phyloP scores from a whole-genome alignment of 2,113 vertebrate genomes.

The Menura novaehollandiae region DNA sequence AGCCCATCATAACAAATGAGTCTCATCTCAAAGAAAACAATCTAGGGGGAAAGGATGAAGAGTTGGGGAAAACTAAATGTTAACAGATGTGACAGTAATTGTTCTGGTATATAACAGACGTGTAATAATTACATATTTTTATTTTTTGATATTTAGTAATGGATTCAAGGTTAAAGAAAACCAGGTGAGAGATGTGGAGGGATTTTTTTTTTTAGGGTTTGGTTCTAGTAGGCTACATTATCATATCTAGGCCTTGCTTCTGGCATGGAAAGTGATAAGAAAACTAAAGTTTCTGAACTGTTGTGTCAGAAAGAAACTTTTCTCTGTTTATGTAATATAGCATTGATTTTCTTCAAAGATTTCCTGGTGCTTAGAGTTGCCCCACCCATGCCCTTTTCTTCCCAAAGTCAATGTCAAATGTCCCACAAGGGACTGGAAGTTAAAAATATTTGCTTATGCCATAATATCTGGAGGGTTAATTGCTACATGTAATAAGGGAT shows the following conservation, averaged over 20 bases:
- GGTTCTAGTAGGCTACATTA: neutral
- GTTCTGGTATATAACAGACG: neutral
- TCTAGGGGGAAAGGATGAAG: neutral
- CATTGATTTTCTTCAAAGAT: neutral
- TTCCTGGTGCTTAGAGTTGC: neutral
- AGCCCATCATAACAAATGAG: neutral
- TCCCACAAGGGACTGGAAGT: neutral
- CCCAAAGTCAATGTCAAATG: neutral
- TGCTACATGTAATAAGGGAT: neutral
- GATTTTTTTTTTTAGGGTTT: no score
- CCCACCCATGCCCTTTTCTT: neutral
- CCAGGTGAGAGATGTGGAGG: neutral
- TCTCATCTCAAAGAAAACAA: neutral
- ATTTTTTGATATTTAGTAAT: neutral
- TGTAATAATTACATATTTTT: neutral
- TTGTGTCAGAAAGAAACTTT: neutral
- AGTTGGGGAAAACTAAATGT: neutral
- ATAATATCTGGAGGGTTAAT: neutral
- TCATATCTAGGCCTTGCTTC: neutral
- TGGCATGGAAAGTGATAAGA: neutral
- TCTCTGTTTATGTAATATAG: neutral
- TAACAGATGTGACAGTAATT: neutral
- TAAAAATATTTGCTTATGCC: neutral
- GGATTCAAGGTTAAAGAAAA: neutral
- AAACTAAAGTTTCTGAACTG: neutral